Base-by-base conservation (phyloP, 2,888 invertebrate genomes). In the Agrotis puta region DNA sequence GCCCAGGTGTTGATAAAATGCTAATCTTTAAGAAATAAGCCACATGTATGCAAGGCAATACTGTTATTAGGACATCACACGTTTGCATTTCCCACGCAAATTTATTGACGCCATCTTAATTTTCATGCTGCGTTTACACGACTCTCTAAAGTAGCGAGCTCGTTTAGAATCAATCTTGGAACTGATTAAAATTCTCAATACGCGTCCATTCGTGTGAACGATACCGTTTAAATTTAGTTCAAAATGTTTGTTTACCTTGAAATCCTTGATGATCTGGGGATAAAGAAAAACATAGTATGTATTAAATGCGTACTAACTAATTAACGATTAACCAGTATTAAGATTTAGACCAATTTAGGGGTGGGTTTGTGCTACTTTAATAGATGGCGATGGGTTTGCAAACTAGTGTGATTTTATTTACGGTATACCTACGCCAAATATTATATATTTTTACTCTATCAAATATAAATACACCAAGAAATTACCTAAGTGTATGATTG, bases 181-280 rank as follows among this genome's bases (percentile, higher is more conserved):
- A 71, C 73, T 74, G 54, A 70, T 83, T 76, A 62, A 67, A 22
- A 84, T 84, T 84, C 82, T 61, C 54, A n/a, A 68, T 53, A 64
- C 72, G 71, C 62, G 20, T 24, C 22, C 22, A 22, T 62, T 62
- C 67, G 71, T 69, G 75, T 74, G 75, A 76, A 78, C 56, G 57
- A 61, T 67, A 64, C 20, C 53, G 67, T 79, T 65, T 63, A 72
- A 67, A 68, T 80, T 80, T 80, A 79, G 68, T 63, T 77, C 51
- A 72, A 81, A 76, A 63, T 77, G 45, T 81, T 76, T 79, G 51
- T 80, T 79, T 79, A 79, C 79, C 79, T 79, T 79, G 72, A 81
- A 81, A 79, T 79, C 81, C 79, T 57, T 77, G 79, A 77, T 79
- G 79, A 81, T 79, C 79, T 79, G 79, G 73, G 79, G 68, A 79